Evolutionary conservation across 1,140 invertebrate genomes (phyloP), one percentile per base, ranked within the genome.

Genomic region (Chionoecetes opilio): DNA sequence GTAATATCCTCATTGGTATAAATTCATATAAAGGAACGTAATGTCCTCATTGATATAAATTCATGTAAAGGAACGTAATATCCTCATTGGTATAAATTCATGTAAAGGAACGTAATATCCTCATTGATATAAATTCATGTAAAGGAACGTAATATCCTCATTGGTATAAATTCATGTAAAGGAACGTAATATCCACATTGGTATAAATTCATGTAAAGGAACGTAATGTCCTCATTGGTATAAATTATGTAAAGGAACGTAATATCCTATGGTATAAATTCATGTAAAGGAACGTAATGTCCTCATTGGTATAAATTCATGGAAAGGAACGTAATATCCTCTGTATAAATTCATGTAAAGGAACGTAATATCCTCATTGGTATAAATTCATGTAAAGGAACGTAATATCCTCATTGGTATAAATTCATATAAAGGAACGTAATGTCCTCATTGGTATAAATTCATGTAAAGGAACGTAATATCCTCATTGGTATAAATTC

Each of bases 231-330:
- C 86, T n/a, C 75, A 26, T 6, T 21, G n/a, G 63, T 75, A 75
- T 14, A 53, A n/a, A 53, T 91, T 34, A 21, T 91, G n/a, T 63
- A n/a, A 34, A 21, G 26, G 6, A 29, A 9, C n/a, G 26, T 32
- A 46, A 34, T 88, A 88, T 88, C 34, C 86, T 91, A 26, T 21
- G n/a, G 63, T 75, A 75, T 14, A 53, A n/a, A 53, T 91, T 34
- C 46, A 21, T 91, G n/a, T 63, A n/a, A 34, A 21, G 26, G 6
- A 29, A 9, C n/a, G 26, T 32, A 46, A 34, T 88, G 38, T 88
- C 34, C 86, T n/a, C 75, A 26, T 6, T 21, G n/a, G 63, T 75
- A 75, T 14, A 53, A n/a, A 53, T 91, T 34, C 46, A 21, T 91
- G n/a, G 32, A n/a, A 34, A 21, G 26, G 6, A 29, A 9, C n/a